Conservation (phyloP, 2,113 vertebrate genomes). For the Calidris pugnax region DNA sequence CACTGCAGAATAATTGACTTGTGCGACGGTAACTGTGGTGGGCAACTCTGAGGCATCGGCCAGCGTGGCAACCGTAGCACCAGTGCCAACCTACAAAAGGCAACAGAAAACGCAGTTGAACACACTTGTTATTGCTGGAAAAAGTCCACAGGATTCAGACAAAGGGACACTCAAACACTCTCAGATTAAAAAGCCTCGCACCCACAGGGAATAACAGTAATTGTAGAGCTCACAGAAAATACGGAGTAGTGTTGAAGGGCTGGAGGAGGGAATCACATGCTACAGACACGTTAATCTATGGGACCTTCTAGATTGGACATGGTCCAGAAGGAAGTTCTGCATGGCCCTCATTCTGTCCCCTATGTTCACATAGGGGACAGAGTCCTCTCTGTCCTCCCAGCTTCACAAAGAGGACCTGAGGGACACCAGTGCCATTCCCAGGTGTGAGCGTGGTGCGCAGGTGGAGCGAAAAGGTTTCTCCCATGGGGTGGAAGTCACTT, state of each 20-base stretch:
- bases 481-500: accelerated
- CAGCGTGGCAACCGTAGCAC: slow-evolving; percentile 94
- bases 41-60: slow-evolving; percentile 96
- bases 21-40: slow-evolving; percentile 93
- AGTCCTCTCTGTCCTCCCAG: background rate
- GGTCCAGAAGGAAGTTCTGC: background rate
- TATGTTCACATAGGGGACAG: accelerated
- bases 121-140: accelerated
- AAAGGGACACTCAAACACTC: accelerated
- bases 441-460: accelerated
- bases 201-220: background rate
- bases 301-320: background rate
- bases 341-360: background rate
- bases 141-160: accelerated
- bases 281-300: accelerated
- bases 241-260: accelerated
- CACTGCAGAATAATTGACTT: slow-evolving; percentile 96
- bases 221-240: background rate
- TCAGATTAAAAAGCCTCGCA: background rate
- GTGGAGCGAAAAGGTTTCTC: background rate
- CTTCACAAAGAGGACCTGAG: background rate
- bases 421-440: background rate
- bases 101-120: background rate
- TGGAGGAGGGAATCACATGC: background rate
- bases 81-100: slow-evolving; percentile 87